Percentiles rank a stretch among this genome's conserved stretches.
These are phyloP conservation scores for Arge pagana DNA, from an alignment of 2,888 invertebrate genomes.

Conservation along the genomic window DNA sequence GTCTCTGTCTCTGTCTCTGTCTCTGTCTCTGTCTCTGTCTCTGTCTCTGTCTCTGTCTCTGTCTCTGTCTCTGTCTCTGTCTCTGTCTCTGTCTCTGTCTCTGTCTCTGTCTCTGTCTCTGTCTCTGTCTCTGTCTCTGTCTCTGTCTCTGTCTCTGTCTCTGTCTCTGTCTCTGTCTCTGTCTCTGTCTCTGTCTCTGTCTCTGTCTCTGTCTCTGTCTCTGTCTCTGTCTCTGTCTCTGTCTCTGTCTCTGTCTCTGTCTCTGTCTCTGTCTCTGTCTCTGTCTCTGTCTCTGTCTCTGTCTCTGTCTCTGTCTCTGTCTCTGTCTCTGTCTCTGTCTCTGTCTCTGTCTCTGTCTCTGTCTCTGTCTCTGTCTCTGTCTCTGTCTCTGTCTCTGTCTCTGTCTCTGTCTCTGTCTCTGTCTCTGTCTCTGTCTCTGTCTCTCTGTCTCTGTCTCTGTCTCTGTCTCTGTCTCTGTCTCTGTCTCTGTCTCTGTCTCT, in stretches of 20 bases:
- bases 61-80: neutral
- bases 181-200: too few relatives aligned
- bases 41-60: neutral
- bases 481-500: slow-evolving; percentile 6
- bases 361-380: neutral
- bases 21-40: neutral
- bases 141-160: neutral
- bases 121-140: neutral
- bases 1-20: neutral
- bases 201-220: slow-evolving; percentile 6
- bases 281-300: neutral
- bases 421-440: neutral
- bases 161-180: slow-evolving; percentile 10
- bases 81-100: neutral
- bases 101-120: neutral
- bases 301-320: neutral
- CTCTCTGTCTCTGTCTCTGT: neutral
- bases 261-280: neutral
- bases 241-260: neutral
- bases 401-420: neutral
- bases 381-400: neutral
- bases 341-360: neutral
- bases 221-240: slow-evolving; percentile 10
- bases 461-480: neutral
- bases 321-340: neutral